phyloP scores from a whole-genome alignment of 1,140 invertebrate species.

The Tribolium madens region DNA sequence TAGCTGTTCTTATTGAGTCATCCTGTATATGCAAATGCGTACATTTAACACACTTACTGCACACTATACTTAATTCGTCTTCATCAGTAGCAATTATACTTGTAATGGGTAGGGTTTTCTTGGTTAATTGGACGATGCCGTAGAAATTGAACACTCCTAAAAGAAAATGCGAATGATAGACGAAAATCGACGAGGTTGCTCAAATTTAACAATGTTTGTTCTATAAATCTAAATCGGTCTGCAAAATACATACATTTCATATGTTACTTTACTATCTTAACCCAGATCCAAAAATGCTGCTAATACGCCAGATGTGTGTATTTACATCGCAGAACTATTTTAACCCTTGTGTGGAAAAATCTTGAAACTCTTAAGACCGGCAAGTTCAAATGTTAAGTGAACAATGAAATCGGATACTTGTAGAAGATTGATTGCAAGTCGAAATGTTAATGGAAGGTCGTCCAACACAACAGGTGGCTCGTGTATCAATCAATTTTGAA shows the following conservation, averaged over 20 bases:
- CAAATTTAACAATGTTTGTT: too few relatives aligned
- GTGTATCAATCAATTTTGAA: constrained; percentile 20
- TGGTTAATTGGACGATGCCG: background rate
- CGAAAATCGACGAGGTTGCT: background rate
- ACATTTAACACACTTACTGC: background rate
- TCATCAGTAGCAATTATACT: background rate
- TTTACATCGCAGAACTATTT: too few relatives aligned
- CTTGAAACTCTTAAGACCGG: background rate
- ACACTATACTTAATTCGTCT: background rate
- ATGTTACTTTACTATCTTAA: constrained; percentile 1
- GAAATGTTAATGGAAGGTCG: constrained; percentile 22
- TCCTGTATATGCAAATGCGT: constrained; percentile 18
- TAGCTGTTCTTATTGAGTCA: constrained; percentile 5
- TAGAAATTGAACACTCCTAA: background rate
- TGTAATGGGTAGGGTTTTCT: background rate
- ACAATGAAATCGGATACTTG: constrained; percentile 2
- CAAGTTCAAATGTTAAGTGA: constrained; percentile 9
- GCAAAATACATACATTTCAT: background rate
- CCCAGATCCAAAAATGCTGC: background rate
- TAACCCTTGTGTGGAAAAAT: background rate
- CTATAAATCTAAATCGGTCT: too few relatives aligned
- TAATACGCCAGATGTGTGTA: background rate
- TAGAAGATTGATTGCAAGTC: constrained; percentile 12
- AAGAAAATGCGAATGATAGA: too few relatives aligned
- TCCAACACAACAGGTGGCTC: constrained; percentile 23